Evolutionary conservation across 1,140 invertebrate genomes (phyloP).

Genomic region (Wasmannia auropunctata): DNA sequence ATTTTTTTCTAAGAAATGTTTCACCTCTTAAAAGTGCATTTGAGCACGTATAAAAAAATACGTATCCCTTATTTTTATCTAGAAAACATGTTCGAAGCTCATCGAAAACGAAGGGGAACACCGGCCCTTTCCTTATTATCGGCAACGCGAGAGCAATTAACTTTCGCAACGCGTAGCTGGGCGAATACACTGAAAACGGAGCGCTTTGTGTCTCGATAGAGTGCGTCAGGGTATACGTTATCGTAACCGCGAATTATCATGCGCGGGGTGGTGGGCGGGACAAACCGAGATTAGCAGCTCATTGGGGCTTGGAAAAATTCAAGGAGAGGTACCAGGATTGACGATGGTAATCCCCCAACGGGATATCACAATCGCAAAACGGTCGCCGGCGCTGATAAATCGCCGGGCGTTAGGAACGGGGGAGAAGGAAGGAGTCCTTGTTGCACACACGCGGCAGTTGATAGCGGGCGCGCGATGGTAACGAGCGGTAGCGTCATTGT

Average conservation of each 20-base stretch:
- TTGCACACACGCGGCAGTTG: conserved; percentile 29
- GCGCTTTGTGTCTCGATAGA: conserved; percentile 36
- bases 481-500: conserved; percentile 75
- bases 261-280: neutral
- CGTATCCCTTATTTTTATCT: no score
- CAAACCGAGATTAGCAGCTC: conserved; percentile 50
- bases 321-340: neutral
- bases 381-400: conserved; percentile 31
- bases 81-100: no score
- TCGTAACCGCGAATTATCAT: conserved; percentile 55
- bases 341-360: conserved; percentile 47
- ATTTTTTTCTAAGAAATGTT: no score
- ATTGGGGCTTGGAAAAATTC: conserved; percentile 42
- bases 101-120: no score
- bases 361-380: conserved; percentile 32
- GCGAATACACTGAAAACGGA: neutral
- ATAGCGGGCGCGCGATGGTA: conserved; percentile 60
- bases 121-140: no score
- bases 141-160: neutral
- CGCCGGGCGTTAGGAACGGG: neutral
- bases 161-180: conserved; percentile 12
- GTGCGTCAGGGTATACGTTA: conserved; percentile 23
- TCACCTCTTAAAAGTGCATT: no score
- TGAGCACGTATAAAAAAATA: no score
- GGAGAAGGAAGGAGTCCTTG: neutral